These are phyloP conservation scores for Calyptommatus sinebrachiatus DNA, from an alignment of 2,113 vertebrate species.

Conservation along the genomic window DNA sequence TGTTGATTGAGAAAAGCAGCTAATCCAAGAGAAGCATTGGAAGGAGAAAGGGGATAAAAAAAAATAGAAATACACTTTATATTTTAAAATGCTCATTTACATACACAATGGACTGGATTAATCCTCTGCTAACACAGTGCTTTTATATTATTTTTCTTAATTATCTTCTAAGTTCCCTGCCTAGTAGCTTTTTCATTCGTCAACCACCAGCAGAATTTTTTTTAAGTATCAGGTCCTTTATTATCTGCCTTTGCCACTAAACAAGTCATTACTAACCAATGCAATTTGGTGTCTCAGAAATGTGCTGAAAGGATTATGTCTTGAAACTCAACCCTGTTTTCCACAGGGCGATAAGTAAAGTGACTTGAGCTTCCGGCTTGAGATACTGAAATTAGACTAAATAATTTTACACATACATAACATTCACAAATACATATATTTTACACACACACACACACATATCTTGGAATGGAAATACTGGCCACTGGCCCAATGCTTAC, in stretches of 20 bases:
- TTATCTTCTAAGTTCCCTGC: neutral
- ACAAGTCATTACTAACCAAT: neutral
- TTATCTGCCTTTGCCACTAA: neutral
- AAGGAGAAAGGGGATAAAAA: fast-evolving
- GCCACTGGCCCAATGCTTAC: neutral
- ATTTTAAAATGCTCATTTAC: constrained; percentile 61
- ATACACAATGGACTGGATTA: constrained; percentile 58
- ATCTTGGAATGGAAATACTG: neutral
- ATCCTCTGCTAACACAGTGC: constrained; percentile 33
- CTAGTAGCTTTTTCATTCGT: neutral
- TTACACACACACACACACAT: too few relatives aligned
- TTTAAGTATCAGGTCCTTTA: neutral
- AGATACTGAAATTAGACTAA: neutral
- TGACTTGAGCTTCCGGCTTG: constrained; percentile 10
- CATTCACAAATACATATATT: too few relatives aligned
- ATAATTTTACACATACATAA: neutral
- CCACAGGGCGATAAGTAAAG: constrained; percentile 1
- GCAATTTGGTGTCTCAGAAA: neutral
- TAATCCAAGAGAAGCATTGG: constrained; percentile 29
- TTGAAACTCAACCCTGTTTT: neutral
- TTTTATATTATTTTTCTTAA: constrained; percentile 56
- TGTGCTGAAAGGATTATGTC: neutral
- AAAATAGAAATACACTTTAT: constrained; percentile 44
- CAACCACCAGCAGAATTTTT: neutral
- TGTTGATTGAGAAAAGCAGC: constrained; percentile 41